These are phyloP conservation scores for Hestina assimilis DNA, from an alignment of 1,140 invertebrate species.

Conservation along the genomic window DNA sequence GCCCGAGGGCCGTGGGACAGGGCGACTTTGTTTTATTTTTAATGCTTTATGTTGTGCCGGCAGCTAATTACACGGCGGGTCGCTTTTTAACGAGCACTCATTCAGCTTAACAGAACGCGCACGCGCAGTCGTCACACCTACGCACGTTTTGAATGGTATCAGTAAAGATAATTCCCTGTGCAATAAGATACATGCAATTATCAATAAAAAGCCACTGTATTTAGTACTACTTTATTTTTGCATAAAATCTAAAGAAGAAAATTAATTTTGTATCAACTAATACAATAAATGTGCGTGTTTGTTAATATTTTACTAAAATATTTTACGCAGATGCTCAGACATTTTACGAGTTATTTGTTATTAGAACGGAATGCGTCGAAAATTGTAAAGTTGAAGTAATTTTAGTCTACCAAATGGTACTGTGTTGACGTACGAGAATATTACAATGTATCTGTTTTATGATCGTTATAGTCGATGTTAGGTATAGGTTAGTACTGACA, in stretches of 20 bases:
- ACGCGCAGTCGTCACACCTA: slow-evolving; percentile 42
- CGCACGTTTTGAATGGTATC: slow-evolving; percentile 23
- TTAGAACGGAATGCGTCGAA: slow-evolving; percentile 52
- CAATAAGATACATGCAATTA: background rate
- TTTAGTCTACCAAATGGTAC: slow-evolving; percentile 14
- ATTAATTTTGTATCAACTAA: background rate
- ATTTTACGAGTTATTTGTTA: slow-evolving; percentile 60
- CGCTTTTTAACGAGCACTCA: slow-evolving; percentile 67
- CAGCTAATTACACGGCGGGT: slow-evolving; percentile 64
- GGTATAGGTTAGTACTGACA: background rate
- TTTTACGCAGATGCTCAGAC: slow-evolving; percentile 57
- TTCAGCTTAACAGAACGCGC: slow-evolving; percentile 59
- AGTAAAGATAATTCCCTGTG: slow-evolving; percentile 7
- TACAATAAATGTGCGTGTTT: slow-evolving; percentile 20
- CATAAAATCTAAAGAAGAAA: background rate
- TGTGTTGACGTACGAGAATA: background rate
- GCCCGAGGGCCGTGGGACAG: slow-evolving; percentile 59
- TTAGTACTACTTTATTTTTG: too few species aligned
- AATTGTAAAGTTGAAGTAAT: slow-evolving; percentile 28
- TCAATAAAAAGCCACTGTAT: background rate
- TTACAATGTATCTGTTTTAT: slow-evolving; percentile 6
- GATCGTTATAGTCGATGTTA: background rate
- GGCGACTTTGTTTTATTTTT: slow-evolving; percentile 62
- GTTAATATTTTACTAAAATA: slow-evolving; percentile 44
- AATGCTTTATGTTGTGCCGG: slow-evolving; percentile 46